Conservation (phyloP, 1,140 invertebrate species). For the Drosophila pruinosa region DNA sequence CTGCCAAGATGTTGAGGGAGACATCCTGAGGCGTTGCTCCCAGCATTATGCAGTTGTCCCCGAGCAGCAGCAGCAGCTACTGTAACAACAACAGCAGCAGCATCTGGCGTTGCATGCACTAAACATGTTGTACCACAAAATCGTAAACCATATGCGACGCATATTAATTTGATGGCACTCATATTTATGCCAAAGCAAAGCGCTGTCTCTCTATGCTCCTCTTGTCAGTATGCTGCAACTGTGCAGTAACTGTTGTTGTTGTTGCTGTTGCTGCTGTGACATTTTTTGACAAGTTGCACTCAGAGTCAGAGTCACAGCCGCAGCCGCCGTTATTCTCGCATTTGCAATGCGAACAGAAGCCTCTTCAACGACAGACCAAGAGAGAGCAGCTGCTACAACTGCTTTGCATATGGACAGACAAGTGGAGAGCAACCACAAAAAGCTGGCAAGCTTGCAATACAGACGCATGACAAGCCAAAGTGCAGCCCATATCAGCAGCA, state of each 20-base stretch:
- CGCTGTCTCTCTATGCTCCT: conserved; percentile 28
- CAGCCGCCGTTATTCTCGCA: conserved; percentile 19
- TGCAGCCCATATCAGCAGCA: not conserved
- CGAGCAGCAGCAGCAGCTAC: conserved; percentile 17
- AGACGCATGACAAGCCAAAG: conserved; percentile 43
- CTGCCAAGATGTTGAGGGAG: conserved; percentile 61
- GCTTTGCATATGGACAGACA: conserved; percentile 73
- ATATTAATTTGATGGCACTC: conserved; percentile 81
- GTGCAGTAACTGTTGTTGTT: conserved; percentile 15
- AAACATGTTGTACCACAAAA: conserved; percentile 81
- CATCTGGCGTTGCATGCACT: conserved; percentile 66
- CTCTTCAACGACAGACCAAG: conserved; percentile 26
- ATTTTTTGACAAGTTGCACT: conserved; percentile 81
- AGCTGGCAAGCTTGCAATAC: conserved; percentile 66
- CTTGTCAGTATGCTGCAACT: conserved; percentile 6
- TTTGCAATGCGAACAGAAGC: conserved; percentile 42
- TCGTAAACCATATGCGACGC: conserved; percentile 79
- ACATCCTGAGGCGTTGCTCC: conserved; percentile 35
- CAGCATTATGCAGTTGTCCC: conserved; percentile 66
- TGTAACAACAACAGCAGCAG: conserved; percentile 6
- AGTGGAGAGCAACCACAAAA: conserved; percentile 31
- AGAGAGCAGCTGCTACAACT: conserved; percentile 58
- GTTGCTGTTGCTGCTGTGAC: conserved; percentile 39
- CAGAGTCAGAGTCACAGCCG: conserved; percentile 39
- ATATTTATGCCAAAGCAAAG: conserved; percentile 80